Conservation (phyloP, 2,113 vertebrate species). For the Gnathochromis pfefferi region DNA sequence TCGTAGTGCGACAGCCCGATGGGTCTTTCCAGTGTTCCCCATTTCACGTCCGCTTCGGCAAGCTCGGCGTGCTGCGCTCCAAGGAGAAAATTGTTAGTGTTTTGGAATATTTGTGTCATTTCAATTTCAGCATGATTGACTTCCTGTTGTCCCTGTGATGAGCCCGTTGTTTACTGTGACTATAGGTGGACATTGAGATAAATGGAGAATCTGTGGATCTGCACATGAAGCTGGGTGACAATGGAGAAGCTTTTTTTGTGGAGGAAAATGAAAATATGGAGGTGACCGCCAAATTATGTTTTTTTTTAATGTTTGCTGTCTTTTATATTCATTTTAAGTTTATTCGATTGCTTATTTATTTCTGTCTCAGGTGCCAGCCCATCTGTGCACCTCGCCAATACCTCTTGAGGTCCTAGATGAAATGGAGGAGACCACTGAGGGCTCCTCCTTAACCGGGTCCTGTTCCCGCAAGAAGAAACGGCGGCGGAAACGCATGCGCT, state of each 20-base stretch:
- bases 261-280: conserved; percentile 78
- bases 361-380: conserved; percentile 69
- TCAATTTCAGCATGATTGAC: not conserved
- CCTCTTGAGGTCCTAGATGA: conserved; percentile 40
- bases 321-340: not conserved
- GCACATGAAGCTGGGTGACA: conserved; percentile 93
- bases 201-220: conserved; percentile 87
- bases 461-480: conserved; percentile 65
- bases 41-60: conserved; percentile 92
- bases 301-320: not conserved
- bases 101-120: not conserved
- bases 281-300: conserved; percentile 43
- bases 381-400: conserved; percentile 82
- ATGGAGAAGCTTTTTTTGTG: conserved; percentile 93
- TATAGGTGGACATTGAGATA: conserved; percentile 91
- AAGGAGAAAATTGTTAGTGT: conserved; percentile 89
- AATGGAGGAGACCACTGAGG: not conserved
- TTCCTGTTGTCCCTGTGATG: not conserved
- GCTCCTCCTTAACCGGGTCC: not conserved
- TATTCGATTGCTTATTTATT: not conserved
- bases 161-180: not conserved
- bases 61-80: conserved; percentile 87
- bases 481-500: conserved; percentile 68
- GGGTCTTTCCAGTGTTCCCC: conserved; percentile 89
- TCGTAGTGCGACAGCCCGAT: conserved; percentile 86